phyloP scores from a whole-genome alignment of 2,113 vertebrate genomes.

The Malaclemys terrapin region DNA sequence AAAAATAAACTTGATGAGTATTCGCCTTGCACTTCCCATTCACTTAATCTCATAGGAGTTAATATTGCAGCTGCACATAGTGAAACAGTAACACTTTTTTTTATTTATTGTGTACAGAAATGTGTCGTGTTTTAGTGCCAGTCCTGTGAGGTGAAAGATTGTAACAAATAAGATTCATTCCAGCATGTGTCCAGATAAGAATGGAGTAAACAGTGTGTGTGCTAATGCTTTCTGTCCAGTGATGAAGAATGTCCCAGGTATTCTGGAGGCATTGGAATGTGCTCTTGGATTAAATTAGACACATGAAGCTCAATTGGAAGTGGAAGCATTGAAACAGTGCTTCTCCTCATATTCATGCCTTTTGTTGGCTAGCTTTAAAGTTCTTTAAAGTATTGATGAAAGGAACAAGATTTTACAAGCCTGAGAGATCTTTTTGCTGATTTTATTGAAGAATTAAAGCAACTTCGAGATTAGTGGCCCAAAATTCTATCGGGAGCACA shows the following conservation, averaged over 20 bases:
- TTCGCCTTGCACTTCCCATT: not conserved
- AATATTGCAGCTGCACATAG: too few relatives aligned
- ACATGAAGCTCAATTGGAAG: not conserved
- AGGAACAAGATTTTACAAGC: not conserved
- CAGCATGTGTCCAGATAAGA: not conserved
- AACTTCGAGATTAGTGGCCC: not conserved
- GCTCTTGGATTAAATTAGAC: not conserved
- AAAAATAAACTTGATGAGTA: not conserved
- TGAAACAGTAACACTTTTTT: too few relatives aligned
- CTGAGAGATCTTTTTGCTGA: not conserved
- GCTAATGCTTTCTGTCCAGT: not conserved
- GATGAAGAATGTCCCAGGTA: not conserved
- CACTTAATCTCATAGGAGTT: too few relatives aligned
- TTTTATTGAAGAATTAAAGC: not conserved
- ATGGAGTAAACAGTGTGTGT: not conserved
- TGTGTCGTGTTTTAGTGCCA: too few relatives aligned
- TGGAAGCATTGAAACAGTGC: not conserved
- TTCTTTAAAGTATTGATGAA: not conserved
- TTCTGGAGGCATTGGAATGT: not conserved
- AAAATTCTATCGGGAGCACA: too few relatives aligned
- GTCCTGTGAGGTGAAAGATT: not conserved
- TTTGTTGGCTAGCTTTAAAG: not conserved
- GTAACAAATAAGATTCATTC: not conserved
- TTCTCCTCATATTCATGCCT: not conserved
- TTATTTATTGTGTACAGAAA: too few relatives aligned